phyloP scores from a whole-genome alignment of 2,888 invertebrate species.

The Drosophila buzzatii region DNA sequence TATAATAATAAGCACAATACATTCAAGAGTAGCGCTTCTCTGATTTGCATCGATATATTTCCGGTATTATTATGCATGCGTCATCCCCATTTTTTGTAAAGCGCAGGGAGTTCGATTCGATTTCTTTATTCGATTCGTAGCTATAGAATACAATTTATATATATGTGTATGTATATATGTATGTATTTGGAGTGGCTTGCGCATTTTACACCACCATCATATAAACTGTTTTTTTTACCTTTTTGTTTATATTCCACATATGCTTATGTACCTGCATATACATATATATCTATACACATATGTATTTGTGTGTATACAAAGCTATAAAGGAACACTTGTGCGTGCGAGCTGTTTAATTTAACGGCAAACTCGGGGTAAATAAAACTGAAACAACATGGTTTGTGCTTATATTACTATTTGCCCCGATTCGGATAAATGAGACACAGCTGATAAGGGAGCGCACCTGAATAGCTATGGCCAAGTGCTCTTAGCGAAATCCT shows the following conservation, averaged over 20 bases:
- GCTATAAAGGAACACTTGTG: slow-evolving; percentile 76
- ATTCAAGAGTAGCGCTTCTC: slow-evolving; percentile 38
- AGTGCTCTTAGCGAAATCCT: slow-evolving; percentile 1
- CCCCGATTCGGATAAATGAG: slow-evolving; percentile 26
- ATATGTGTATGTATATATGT: background rate
- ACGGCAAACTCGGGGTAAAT: slow-evolving; percentile 70
- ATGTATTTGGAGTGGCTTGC: slow-evolving; percentile 38
- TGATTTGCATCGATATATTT: slow-evolving; percentile 57
- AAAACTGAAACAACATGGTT: slow-evolving; percentile 73
- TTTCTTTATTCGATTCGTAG: slow-evolving; percentile 36
- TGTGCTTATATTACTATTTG: slow-evolving; percentile 23
- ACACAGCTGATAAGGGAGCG: slow-evolving; percentile 21
- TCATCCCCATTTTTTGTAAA: slow-evolving; percentile 40
- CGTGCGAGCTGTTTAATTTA: slow-evolving; percentile 64
- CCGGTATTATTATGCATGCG: slow-evolving; percentile 56
- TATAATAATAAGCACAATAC: slow-evolving; percentile 48
- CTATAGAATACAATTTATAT: slow-evolving; percentile 19
- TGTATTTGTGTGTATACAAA: slow-evolving; percentile 53
- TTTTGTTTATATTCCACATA: slow-evolving; percentile 58
- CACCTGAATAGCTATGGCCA: background rate
- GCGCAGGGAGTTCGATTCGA: slow-evolving; percentile 33
- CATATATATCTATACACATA: background rate
- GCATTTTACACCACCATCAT: slow-evolving; percentile 49
- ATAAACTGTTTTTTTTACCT: slow-evolving; percentile 43
- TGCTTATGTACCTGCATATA: slow-evolving; percentile 42